A percentile compares a stretch with the other conserved stretches of the same genome.
These are phyloP conservation scores for Zaprionus ghesquierei DNA, from an alignment of 1,140 invertebrate species.

Conservation along the genomic window DNA sequence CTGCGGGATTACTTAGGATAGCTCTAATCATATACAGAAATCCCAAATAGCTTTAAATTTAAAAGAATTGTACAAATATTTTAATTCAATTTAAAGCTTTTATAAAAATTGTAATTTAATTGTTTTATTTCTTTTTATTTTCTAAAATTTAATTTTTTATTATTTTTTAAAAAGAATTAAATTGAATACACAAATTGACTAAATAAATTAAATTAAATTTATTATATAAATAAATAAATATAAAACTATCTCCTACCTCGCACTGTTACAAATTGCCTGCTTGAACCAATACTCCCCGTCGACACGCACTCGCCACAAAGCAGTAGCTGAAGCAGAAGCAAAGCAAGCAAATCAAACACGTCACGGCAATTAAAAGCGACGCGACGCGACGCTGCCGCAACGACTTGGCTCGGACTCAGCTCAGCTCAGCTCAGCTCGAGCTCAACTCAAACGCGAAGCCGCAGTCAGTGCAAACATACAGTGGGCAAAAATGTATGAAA, in stretches of 20 bases:
- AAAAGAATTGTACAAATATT: too few relatives aligned
- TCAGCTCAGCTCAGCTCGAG: background rate
- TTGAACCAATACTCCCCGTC: slow-evolving; percentile 1
- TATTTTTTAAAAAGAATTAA: too few relatives aligned
- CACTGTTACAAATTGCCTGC: background rate
- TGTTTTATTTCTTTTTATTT: too few relatives aligned
- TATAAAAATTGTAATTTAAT: too few relatives aligned
- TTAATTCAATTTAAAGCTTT: too few relatives aligned
- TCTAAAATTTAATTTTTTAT: too few relatives aligned
- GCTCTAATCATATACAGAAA: too few relatives aligned
- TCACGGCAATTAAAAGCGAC: slow-evolving; percentile 75
- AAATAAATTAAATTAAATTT: background rate
- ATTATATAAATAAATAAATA: too few relatives aligned
- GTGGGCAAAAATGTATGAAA: background rate
- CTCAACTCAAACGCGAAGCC: background rate
- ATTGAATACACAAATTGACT: too few relatives aligned
- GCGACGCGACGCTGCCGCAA: slow-evolving; percentile 15
- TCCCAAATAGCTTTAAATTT: too few relatives aligned
- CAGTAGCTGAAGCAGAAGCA: slow-evolving; percentile 5
- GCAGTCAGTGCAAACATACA: background rate
- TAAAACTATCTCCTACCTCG: background rate
- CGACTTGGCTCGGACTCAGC: background rate
- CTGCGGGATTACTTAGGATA: too few relatives aligned
- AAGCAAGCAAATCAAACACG: slow-evolving; percentile 61
- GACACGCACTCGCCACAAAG: background rate